Percentiles rank a stretch among this genome's conserved stretches.
Conservation (phyloP, 2,888 invertebrate species). For the Phengaris alcon region DNA sequence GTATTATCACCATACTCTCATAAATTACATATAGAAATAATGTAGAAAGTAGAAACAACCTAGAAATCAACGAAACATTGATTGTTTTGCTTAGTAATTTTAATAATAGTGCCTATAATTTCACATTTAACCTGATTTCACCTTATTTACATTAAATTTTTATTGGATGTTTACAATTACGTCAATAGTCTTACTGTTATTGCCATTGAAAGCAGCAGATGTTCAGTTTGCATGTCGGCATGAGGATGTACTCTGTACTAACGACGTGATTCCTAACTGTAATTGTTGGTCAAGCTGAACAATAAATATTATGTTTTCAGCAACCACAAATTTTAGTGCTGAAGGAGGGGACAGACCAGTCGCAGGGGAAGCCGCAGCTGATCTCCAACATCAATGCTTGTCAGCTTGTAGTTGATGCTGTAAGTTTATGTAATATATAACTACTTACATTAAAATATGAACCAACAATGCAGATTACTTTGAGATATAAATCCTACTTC, state of each 20-base stretch:
- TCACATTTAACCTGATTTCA: not conserved
- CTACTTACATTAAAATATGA: no score
- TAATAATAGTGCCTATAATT: not conserved
- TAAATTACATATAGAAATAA: not conserved
- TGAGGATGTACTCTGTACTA: not conserved
- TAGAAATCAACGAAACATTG: not conserved
- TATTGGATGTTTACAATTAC: not conserved
- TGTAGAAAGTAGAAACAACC: constrained; percentile 2
- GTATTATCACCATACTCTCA: not conserved
- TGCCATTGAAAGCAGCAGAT: not conserved
- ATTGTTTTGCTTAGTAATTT: not conserved
- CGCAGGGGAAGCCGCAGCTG: constrained; percentile 97
- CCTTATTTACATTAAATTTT: not conserved
- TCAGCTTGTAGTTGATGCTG: constrained; percentile 95
- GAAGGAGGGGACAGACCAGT: constrained; percentile 98
- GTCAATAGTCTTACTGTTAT: not conserved
- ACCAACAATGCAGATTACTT: no score
- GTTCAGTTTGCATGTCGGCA: not conserved
- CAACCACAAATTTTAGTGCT: constrained; percentile 98
- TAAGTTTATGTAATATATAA: constrained; percentile 56
- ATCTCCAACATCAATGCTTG: constrained; percentile 99
- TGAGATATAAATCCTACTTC: no score
- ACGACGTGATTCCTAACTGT: not conserved
- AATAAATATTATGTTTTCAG: constrained; percentile 67
- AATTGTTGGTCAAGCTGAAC: not conserved